Evolutionary conservation across 1,140 invertebrate genomes (phyloP), one percentile per base, ranked within the genome.

Genomic region (Formica selysi): DNA sequence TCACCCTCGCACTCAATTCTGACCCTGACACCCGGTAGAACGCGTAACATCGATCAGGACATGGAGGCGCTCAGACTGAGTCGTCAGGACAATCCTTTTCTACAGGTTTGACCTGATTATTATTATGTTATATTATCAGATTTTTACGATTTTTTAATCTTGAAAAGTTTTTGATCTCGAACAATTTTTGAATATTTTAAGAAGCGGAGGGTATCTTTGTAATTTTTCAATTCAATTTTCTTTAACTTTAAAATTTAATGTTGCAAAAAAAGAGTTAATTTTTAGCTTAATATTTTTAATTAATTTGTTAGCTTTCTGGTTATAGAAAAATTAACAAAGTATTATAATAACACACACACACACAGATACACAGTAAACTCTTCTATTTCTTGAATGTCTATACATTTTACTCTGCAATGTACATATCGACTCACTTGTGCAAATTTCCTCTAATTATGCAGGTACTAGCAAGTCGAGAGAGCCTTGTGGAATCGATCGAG

Each of bases 31-130:
- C 97, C 97, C 59, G 97, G 97, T 59, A 96, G 97, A 89, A 96
- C 96, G 74, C 96, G 97, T 89, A 97, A 98, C 94, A 97, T 98
- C 90, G 97, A 97, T 93, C 97, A 97, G 94, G 97, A 98, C 92
- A 98, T 98, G 97, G 97, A 98, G 94, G 97, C 97, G 26, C 94
- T 98, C 36, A 96, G 97, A 86, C 95, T 97, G 29, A 98, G 97
- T 41, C 95, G 97, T 85, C 97, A 98, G 94, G 97, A 98, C 93
- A 98, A 98, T 95, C 97, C 97, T 32, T 98, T 97, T 94, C 95
- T 98, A 85, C 97, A 97, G 96, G 97, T 97, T 87, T 51, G 80
- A 71, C 62, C 71, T 44, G 57, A 85, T 90, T 59, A 48, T 90
- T 59, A 41, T 26, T 61, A 54, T 16, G 2, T 54, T 81, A 32